These are phyloP conservation scores for Phocoena sinus DNA, from an alignment of 2,113 vertebrate genomes.

Conservation along the genomic window DNA sequence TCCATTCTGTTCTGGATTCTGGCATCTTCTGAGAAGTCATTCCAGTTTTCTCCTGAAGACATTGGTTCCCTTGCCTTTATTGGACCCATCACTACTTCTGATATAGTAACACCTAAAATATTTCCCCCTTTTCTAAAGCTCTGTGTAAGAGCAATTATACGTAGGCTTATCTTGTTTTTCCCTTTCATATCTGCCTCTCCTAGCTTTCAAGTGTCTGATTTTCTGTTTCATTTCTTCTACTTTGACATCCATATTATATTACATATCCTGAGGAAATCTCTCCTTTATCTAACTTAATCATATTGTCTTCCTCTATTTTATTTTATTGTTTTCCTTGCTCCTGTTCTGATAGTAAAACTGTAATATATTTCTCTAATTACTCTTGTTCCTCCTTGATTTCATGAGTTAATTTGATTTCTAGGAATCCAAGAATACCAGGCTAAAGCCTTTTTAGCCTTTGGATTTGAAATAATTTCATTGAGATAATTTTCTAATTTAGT, in stretches of 20 bases:
- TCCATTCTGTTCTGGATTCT: neutral
- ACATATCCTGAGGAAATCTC: neutral
- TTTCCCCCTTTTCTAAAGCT: neutral
- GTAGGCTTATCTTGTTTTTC: neutral
- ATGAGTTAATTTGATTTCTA: slow-evolving; percentile 39
- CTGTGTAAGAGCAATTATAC: neutral
- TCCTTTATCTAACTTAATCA: neutral
- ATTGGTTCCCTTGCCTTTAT: neutral
- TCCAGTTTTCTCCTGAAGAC: neutral
- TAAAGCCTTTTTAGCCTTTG: neutral
- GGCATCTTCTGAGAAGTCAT: neutral
- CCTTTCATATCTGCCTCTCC: neutral
- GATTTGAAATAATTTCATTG: neutral
- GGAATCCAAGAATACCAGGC: neutral
- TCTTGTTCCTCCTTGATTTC: neutral
- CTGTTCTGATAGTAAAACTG: neutral
- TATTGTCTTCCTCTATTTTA: slow-evolving; percentile 1
- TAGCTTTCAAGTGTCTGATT: slow-evolving; percentile 4
- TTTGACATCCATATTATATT: neutral
- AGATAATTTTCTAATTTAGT: neutral
- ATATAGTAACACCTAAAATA: slow-evolving; percentile 20
- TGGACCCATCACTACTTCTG: neutral
- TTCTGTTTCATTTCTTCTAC: neutral
- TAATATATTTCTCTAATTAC: neutral
- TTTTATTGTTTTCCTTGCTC: neutral